These are phyloP conservation scores for Drosophila niveifrons DNA, from an alignment of 2,888 invertebrate genomes.

Conservation along the genomic window DNA sequence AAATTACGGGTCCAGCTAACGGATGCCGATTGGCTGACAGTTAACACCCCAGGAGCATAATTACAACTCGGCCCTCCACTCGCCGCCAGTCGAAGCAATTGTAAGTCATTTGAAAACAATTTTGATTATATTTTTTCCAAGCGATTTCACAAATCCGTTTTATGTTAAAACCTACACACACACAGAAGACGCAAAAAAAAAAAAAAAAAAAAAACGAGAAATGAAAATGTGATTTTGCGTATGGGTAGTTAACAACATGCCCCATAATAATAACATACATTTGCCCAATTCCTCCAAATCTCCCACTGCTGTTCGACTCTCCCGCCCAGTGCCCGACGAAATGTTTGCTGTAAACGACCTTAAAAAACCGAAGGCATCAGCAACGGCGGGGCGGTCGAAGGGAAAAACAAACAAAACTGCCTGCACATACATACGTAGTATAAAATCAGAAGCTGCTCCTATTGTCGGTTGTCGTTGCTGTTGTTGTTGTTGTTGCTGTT, in stretches of 20 bases:
- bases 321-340: constrained; percentile 36
- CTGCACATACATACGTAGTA: constrained; percentile 49
- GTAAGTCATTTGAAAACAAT: constrained; percentile 82
- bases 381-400: constrained; percentile 23
- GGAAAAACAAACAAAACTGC: constrained; percentile 71
- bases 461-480: constrained; percentile 28
- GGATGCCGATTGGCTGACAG: constrained; percentile 75
- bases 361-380: constrained; percentile 66
- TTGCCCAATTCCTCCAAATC: constrained; percentile 35
- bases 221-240: constrained; percentile 67
- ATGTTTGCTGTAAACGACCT: constrained; percentile 80
- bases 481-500: constrained; percentile 49
- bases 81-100: constrained; percentile 54
- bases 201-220: constrained; percentile 4
- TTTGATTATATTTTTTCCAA: constrained; percentile 83
- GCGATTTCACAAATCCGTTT: constrained; percentile 82
- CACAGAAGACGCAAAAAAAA: constrained; percentile 2
- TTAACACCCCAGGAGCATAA: constrained; percentile 77
- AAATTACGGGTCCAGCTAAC: constrained; percentile 68
- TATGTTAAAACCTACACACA: constrained; percentile 58
- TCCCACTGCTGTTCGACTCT: background rate
- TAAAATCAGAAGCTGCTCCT: constrained; percentile 64
- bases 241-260: constrained; percentile 81
- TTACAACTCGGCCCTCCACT: constrained; percentile 45
- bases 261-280: constrained; percentile 81